Percentiles rank a stretch among this genome's conserved stretches.
phyloP scores from a whole-genome alignment of 1,140 invertebrate genomes.

The Penaeus indicus region DNA sequence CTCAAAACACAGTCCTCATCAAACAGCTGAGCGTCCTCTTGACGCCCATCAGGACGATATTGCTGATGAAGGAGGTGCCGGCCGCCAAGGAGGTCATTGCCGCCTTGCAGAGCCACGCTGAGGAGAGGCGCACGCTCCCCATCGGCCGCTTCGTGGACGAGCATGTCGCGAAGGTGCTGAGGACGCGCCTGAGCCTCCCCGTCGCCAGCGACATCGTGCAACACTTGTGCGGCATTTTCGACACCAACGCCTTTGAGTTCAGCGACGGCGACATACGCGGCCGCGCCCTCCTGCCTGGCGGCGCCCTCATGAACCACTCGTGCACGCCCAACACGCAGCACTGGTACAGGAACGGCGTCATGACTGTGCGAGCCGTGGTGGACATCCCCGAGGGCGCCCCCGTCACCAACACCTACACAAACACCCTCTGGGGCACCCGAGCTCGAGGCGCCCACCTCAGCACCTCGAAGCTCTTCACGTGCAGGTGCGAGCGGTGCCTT shows the following conservation, averaged over 20 bases:
- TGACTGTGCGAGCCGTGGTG: constrained; percentile 76
- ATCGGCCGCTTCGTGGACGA: constrained; percentile 50
- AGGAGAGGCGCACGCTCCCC: constrained; percentile 7
- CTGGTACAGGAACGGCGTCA: constrained; percentile 72
- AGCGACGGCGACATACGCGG: constrained; percentile 72
- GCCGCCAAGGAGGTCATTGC: constrained; percentile 25
- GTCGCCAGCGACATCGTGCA: constrained; percentile 75
- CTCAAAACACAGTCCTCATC: background rate
- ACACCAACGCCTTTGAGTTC: constrained; percentile 86
- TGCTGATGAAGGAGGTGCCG: constrained; percentile 77
- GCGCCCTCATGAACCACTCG: constrained; percentile 83
- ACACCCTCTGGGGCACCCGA: constrained; percentile 81
- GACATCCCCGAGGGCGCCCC: constrained; percentile 76
- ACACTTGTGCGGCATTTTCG: constrained; percentile 80
- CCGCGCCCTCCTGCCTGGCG: constrained; percentile 81
- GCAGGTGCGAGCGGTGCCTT: constrained; percentile 64
- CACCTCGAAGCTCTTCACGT: constrained; percentile 80
- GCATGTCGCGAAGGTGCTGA: constrained; percentile 27
- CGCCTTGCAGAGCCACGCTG: constrained; percentile 68
- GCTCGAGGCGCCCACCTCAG: constrained; percentile 77
- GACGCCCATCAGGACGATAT: constrained; percentile 78
- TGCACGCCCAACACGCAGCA: constrained; percentile 87
- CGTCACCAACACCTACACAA: constrained; percentile 82
- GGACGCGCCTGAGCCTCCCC: background rate
- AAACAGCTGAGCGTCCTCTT: constrained; percentile 46